Conservation (phyloP, 1,140 invertebrate genomes). For the Oryzaephilus surinamensis region DNA sequence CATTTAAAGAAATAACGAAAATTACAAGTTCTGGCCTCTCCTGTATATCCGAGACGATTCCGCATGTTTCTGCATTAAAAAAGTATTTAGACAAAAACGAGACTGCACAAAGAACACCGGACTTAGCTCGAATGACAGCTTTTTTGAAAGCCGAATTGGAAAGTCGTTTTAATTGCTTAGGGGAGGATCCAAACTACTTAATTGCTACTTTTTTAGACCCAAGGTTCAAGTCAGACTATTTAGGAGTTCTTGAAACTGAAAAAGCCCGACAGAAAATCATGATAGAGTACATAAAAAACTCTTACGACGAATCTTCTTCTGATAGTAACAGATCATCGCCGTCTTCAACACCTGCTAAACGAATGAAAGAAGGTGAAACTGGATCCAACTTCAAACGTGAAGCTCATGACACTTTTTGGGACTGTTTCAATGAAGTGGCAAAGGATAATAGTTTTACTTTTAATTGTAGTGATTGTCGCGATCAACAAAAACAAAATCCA, state of each 20-base stretch:
- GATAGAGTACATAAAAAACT: constrained; percentile 20
- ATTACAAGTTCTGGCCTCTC: constrained; percentile 7
- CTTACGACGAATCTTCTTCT: constrained; percentile 3
- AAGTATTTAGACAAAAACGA: constrained; percentile 6
- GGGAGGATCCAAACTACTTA: background rate
- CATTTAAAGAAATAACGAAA: constrained; percentile 18
- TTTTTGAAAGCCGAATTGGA: constrained; percentile 2
- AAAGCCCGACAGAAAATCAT: constrained; percentile 24
- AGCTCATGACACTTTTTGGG: constrained; percentile 28
- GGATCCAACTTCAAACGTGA: constrained; percentile 9
- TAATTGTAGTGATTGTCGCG: no score
- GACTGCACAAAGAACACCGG: background rate
- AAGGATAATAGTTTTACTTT: constrained; percentile 12
- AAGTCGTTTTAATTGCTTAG: constrained; percentile 5
- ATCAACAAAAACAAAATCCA: constrained; percentile 19
- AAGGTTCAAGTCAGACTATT: constrained; percentile 14
- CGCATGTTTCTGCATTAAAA: constrained; percentile 4
- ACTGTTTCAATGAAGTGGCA: constrained; percentile 24
- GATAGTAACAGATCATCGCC: no score
- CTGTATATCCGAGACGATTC: constrained; percentile 14
- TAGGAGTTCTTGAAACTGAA: constrained; percentile 19
- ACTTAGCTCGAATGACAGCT: background rate
- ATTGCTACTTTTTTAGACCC: constrained; percentile 9
- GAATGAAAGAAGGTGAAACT: constrained; percentile 7
- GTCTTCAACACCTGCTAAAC: no score